Evolutionary conservation across 1,140 invertebrate species (phyloP).

Genomic region (Lamellibrachia luymesi): DNA sequence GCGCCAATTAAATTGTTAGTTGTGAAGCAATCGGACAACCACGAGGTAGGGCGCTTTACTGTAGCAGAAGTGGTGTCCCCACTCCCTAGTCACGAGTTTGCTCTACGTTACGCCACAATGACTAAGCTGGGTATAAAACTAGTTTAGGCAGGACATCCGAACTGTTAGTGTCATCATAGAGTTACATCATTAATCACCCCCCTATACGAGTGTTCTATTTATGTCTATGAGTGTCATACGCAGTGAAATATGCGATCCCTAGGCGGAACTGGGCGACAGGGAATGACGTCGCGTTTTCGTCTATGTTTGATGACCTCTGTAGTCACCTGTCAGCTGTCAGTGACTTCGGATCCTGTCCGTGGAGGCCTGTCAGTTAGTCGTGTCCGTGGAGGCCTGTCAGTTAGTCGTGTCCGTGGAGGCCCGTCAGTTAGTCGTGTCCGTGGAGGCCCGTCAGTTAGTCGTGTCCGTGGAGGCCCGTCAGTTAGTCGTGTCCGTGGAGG

Average conservation of each 20-base stretch:
- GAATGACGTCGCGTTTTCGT: background rate
- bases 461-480: too few relatives aligned
- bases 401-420: background rate
- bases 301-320: background rate
- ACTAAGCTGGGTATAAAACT: background rate
- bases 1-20: too few relatives aligned
- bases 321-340: background rate
- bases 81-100: background rate
- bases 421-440: background rate
- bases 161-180: background rate
- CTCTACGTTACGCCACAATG: background rate
- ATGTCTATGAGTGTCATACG: background rate
- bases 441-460: background rate
- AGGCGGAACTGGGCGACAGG: background rate
- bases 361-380: background rate
- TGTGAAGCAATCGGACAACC: too few relatives aligned
- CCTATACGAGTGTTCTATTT: too few relatives aligned
- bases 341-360: background rate
- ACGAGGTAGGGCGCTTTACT: too few relatives aligned
- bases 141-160: background rate
- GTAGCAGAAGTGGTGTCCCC: background rate
- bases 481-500: background rate
- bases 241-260: background rate
- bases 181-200: too few relatives aligned
- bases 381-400: too few relatives aligned